A percentile compares a stretch with the other conserved stretches of the same genome.
Conservation (phyloP, 2,113 vertebrate genomes). For the Tupaia tana region DNA sequence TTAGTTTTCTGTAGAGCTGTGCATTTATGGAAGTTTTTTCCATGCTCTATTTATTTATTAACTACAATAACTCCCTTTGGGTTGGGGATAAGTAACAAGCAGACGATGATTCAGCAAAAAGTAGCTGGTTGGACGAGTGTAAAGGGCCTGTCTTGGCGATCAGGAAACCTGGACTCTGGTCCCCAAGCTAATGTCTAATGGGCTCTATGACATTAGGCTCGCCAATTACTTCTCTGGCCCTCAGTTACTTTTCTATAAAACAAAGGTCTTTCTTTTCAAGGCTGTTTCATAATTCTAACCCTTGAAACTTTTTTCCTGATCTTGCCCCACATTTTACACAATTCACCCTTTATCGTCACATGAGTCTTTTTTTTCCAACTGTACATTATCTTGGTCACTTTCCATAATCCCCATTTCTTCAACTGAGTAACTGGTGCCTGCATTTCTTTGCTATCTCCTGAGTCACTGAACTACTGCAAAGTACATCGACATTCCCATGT, state of each 20-base stretch:
- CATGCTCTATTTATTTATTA: constrained; percentile 72
- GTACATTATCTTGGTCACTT: not conserved
- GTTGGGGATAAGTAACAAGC: constrained; percentile 16
- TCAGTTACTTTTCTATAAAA: constrained; percentile 25
- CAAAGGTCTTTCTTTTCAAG: not conserved
- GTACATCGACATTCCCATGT: not conserved
- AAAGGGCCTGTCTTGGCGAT: constrained; percentile 1
- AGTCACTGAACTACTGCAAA: not conserved
- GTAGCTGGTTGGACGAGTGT: not conserved
- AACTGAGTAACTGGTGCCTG: not conserved
- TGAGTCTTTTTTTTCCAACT: not conserved
- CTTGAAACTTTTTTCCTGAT: not conserved
- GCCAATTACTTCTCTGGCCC: not conserved
- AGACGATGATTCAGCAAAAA: constrained; percentile 61
- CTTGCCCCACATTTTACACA: not conserved
- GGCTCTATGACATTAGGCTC: not conserved
- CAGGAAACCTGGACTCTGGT: constrained; percentile 9
- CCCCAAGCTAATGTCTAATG: not conserved
- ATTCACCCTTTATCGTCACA: not conserved
- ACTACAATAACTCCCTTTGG: constrained; percentile 60
- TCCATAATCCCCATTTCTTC: not conserved
- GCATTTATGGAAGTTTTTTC: not conserved
- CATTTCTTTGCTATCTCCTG: not conserved
- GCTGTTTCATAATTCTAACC: not conserved
- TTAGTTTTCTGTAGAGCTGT: not conserved